These are phyloP conservation scores for Hucho hucho DNA, from an alignment of 2,113 vertebrate genomes.

Conservation along the genomic window DNA sequence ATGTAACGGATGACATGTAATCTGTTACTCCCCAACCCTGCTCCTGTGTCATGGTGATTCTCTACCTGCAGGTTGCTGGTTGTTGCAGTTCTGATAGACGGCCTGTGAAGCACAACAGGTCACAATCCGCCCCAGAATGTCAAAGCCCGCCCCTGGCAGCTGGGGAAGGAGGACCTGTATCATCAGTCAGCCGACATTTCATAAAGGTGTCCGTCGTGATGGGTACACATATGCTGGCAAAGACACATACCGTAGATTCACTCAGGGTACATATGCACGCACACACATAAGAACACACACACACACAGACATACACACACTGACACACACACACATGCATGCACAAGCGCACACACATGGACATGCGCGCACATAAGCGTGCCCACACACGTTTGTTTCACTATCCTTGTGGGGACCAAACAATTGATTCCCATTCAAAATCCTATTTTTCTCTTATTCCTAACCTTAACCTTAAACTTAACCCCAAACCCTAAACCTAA, in stretches of 20 bases:
- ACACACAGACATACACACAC: background rate
- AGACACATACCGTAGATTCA: background rate
- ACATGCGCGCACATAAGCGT: too few species aligned
- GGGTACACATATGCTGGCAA: background rate
- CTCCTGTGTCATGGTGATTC: background rate
- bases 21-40: too few species aligned
- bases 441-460: too few species aligned
- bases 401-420: too few species aligned
- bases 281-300: background rate
- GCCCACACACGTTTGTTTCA: too few species aligned
- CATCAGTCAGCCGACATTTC: background rate
- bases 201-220: background rate
- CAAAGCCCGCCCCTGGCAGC: slow-evolving; percentile 4
- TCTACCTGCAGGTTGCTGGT: background rate
- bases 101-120: background rate
- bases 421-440: too few species aligned
- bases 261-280: background rate
- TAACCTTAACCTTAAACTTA: too few species aligned
- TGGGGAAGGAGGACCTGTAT: slow-evolving; percentile 5
- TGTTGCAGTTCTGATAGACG: background rate
- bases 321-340: too few species aligned
- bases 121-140: background rate
- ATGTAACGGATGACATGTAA: too few species aligned
- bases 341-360: too few species aligned
- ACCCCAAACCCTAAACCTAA: too few species aligned